Base-by-base conservation (phyloP, 2,797 vertebrate species). In the Pseudochirops cupreus region DNA sequence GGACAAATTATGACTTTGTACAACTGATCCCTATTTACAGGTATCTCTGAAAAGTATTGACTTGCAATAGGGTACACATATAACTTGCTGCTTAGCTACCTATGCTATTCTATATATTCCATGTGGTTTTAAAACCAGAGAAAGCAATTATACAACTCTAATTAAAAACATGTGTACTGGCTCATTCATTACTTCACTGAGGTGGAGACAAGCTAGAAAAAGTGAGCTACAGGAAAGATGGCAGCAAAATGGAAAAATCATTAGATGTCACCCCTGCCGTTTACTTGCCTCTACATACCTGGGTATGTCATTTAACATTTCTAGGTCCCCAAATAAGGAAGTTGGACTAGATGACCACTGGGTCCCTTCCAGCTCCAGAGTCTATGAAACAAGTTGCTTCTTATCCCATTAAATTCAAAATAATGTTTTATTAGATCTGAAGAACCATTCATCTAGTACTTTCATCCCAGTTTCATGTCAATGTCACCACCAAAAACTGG, bases 101-200 rank as follows among this genome's bases (percentile, higher is more conserved):
- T 3, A 52, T 3, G 28, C 62, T 91, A 95, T 16, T 74, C 18
- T 54, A 39, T 46, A 95, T 97, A 95, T 31, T 13, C 52, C 94
- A 89, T 74, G 24, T 94, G 90, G 92, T n/a, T 91, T 54, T 90
- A 96, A 91, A 96, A 96, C 67, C 50, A 91, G 89, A 92, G 12
- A 54, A 62, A 95, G 11, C n/a, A 58, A 33, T 92, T n/a, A 55
- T 39, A n/a, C 21, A 92, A 92, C 67, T 74, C n/a, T 87, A 50
- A 92, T 46, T 87, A 54, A 93, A 96, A 1, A 50, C 11, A 5
- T 57, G 26, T 52, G 26, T 52, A 67, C 39, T 5, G 46, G 94
- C 7, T 55, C 31, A 90, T 74, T 92, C 55, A 94, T 46, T 82
- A 31, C 58, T 10, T 82, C 93, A 58, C 1, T 31, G 10, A 94